Base-by-base conservation (phyloP, 2,888 invertebrate species). In the Trissolcus japonicus region DNA sequence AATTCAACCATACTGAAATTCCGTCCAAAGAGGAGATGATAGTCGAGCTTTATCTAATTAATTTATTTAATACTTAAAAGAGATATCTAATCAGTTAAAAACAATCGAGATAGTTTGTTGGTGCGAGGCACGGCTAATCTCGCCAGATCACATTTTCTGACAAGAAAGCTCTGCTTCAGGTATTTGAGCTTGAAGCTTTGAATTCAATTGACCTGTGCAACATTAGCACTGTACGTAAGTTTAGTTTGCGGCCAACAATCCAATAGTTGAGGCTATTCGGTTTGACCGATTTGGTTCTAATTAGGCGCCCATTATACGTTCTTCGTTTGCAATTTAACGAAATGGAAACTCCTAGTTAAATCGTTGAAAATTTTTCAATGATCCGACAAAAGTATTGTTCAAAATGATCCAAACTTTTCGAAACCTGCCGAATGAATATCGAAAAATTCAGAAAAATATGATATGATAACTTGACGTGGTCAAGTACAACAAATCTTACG, bases 181-280 rank as follows among this genome's bases (percentile, higher is more conserved):
- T 66, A 76, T 67, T 71, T 57, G 62, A 67, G 62, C 62, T 55
- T 60, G 40, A 40, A 69, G 76, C 71, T 66, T 71, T 76, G 66
- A 62, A 76, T 76, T 66, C 76, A 76, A 76, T 76, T 76, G 76
- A 76, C 71, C 71, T 62, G 71, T 41, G 57, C 62, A 63, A 68
- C 75, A 71, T 76, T 76, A 71, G 66, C 60, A 55, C 63, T 59
- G 76, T 57, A 62, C 41, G 66, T 61, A 76, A 76, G 61, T 76
- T 76, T 67, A 71, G 76, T 66, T 76, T 76, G 69, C 66, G 54
- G 57, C 35, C 56, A 71, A 67, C 71, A 76, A 76, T 71, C 61
- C 67, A 67, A 55, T 69, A 69, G 57, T 59, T 71, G 66, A 66
- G 53, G 56, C 61, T 57, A 66, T 71, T 71, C 66, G 54, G 59